These are phyloP conservation scores for Arctia plantaginis DNA, from an alignment of 2,888 invertebrate species.

Conservation along the genomic window DNA sequence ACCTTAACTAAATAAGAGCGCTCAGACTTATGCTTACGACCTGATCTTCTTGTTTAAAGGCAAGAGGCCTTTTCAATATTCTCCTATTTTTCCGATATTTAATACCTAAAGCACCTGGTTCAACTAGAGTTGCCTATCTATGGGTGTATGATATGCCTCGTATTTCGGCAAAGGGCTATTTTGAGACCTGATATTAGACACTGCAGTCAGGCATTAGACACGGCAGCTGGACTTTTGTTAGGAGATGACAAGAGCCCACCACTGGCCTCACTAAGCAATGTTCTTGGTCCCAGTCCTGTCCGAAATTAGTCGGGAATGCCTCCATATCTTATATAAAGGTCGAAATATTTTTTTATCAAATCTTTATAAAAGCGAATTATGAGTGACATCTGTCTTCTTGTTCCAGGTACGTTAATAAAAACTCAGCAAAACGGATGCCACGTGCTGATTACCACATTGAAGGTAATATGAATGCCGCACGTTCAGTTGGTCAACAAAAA, in stretches of 20 bases:
- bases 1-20: neutral
- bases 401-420: slow-evolving; percentile 46
- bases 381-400: slow-evolving; percentile 23
- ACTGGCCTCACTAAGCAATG: neutral
- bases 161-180: neutral
- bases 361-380: neutral
- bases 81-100: neutral
- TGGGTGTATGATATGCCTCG: neutral
- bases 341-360: neutral
- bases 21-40: neutral
- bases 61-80: neutral
- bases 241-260: no score
- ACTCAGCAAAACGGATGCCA: slow-evolving; percentile 39
- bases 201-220: no score
- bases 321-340: neutral
- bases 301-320: neutral
- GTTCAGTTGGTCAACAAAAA: slow-evolving; percentile 35
- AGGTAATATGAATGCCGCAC: slow-evolving; percentile 39
- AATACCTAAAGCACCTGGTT: neutral
- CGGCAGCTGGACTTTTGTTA: no score
- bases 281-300: neutral
- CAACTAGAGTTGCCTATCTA: neutral
- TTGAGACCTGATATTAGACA: no score
- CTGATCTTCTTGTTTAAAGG: neutral
- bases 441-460: slow-evolving; percentile 39